phyloP scores from a whole-genome alignment of 2,113 vertebrate species.

The Alosa alosa region DNA sequence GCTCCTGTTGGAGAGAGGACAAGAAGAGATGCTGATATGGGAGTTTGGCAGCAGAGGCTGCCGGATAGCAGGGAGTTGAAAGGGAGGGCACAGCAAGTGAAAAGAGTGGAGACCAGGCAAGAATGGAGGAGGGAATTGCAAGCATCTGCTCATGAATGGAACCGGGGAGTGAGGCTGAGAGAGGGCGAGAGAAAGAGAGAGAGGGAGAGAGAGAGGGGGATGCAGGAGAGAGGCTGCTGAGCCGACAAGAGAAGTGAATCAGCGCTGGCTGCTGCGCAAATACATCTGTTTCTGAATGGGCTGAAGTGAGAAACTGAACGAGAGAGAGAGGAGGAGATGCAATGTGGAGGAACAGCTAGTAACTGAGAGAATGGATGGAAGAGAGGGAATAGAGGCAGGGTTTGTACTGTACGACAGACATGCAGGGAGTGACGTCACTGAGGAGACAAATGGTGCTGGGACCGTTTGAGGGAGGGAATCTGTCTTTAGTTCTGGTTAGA shows the following conservation, averaged over 20 bases:
- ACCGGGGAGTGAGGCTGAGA: constrained; percentile 9
- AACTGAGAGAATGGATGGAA: not conserved
- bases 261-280: not conserved
- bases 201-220: constrained; percentile 6
- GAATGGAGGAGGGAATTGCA: constrained; percentile 10
- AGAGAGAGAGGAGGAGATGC: constrained; percentile 10
- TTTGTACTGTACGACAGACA: not conserved
- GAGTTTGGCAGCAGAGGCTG: not conserved
- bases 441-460: not conserved
- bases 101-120: constrained; percentile 3
- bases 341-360: constrained; percentile 23
- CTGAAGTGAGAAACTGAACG: not conserved
- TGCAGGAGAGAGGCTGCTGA: not conserved
- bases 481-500: constrained; percentile 64
- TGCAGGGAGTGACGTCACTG: not conserved
- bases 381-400: not conserved
- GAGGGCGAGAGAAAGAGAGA: not conserved
- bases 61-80: not conserved
- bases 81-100: not conserved
- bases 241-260: not conserved
- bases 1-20: not conserved
- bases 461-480: constrained; percentile 35
- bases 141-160: constrained; percentile 12
- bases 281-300: constrained; percentile 3
- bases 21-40: not conserved